Base-by-base conservation (phyloP, 2,113 vertebrate genomes). In the Catagonus wagneri region DNA sequence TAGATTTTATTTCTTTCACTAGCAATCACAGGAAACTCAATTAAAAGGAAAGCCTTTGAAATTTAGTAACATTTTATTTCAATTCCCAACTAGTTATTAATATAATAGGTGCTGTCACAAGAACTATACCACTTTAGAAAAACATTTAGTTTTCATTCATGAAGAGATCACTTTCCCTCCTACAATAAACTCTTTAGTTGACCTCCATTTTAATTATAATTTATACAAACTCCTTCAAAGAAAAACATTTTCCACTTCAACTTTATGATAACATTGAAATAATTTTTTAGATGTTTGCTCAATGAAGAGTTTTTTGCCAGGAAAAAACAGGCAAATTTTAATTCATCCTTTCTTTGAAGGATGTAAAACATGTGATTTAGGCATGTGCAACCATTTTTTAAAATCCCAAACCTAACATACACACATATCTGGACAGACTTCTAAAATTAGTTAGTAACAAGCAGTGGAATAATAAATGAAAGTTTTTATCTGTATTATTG, bases 21-120 rank as follows among this genome's bases (percentile, higher is more conserved):
- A 75, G 50, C 69, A 96, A 83, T 96, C 71, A 83, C 36, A 85
- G 19, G n/a, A 95, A 95, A 95, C 20, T 93, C 66, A 96, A 71
- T 96, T 95, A 94, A 69, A 78, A 44, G 19, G 50, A 16, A 39
- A 93, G 27, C 3, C 54, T 96, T 92, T 96, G 93, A 91, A 96
- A 89, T 12, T 92, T 80, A 71, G 83, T 84, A 58, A 66, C 36
- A 90, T 94, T 97, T 96, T 91, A 78, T 88, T 92, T 93, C 25
- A 94, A 71, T 93, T 90, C 44, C 65, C 29, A 39, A 91, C 44
- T 93, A 86, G 66, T 39, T 95, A 96, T 94, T 92, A 94, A 95
- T 68, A 94, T 88, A 90, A 96, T 97, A 95, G 96, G 20, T 90
- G 81, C 68, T 95, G 89, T 97, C 32, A 75, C 36, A 97, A 72